phyloP scores from a whole-genome alignment of 2,888 invertebrate genomes.

The Chromoteleia sp. region DNA sequence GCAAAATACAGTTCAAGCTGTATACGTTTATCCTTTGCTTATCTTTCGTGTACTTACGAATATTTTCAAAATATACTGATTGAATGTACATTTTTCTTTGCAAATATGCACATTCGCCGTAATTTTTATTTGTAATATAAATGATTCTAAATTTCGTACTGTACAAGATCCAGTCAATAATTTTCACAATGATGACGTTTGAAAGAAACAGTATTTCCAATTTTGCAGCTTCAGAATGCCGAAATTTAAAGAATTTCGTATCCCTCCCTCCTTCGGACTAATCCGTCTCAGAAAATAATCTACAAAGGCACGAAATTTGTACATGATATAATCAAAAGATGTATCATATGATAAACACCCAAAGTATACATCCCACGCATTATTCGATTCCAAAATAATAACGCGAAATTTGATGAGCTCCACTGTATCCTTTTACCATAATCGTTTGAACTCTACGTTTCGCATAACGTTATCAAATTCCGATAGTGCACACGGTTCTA shows the following conservation, averaged over 20 bases:
- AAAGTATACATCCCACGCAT: constrained; percentile 12
- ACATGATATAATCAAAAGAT: constrained; percentile 39
- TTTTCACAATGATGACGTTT: no score
- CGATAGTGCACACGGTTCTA: constrained; percentile 47
- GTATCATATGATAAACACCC: constrained; percentile 33
- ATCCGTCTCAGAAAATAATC: constrained; percentile 18
- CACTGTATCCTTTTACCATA: constrained; percentile 51
- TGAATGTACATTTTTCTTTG: no score
- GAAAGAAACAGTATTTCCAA: no score
- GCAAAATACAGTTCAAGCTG: no score
- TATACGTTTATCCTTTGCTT: no score
- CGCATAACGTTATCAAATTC: constrained; percentile 55
- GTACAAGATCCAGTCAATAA: no score
- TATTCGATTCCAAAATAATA: constrained; percentile 52
- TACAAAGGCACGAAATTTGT: constrained; percentile 14
- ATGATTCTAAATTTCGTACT: no score
- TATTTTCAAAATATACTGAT: no score
- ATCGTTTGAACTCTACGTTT: constrained; percentile 57
- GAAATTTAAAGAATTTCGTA: constrained; percentile 12
- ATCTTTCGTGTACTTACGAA: no score
- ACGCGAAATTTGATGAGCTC: constrained; percentile 52
- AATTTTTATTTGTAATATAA: no score
- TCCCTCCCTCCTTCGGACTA: neutral
- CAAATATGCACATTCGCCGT: no score
- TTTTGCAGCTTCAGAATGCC: neutral